Evolutionary conservation across 2,888 invertebrate genomes (phyloP).

Genomic region (Calephelis perditalis): DNA sequence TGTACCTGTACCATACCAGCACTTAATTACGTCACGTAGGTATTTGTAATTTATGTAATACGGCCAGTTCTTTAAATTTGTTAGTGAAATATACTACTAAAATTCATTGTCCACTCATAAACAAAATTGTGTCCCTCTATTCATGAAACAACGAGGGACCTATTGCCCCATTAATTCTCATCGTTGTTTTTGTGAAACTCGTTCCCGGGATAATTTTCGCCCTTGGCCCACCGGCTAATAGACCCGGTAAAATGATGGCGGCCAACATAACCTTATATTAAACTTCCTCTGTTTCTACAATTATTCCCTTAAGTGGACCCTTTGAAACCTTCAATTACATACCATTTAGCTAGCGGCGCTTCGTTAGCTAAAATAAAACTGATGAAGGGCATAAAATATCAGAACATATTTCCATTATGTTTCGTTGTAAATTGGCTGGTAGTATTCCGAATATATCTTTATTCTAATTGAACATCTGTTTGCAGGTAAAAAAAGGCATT

Average conservation of each 20-base stretch:
- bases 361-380: slow-evolving; percentile 66
- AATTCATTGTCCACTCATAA: slow-evolving; percentile 51
- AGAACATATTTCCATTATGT: slow-evolving; percentile 58
- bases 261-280: slow-evolving; percentile 67
- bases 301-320: slow-evolving; percentile 74
- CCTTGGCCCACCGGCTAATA: slow-evolving; percentile 67
- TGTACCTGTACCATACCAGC: no score
- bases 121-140: slow-evolving; percentile 35
- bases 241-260: slow-evolving; percentile 54
- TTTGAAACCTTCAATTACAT: slow-evolving; percentile 73
- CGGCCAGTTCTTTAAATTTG: background rate
- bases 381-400: slow-evolving; percentile 67
- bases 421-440: slow-evolving; percentile 23
- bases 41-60: no score
- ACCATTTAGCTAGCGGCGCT: slow-evolving; percentile 65
- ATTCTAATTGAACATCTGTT: no score
- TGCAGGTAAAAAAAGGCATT: no score
- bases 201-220: slow-evolving; percentile 70
- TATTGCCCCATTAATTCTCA: slow-evolving; percentile 70
- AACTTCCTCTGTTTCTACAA: slow-evolving; percentile 71
- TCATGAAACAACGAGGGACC: slow-evolving; percentile 61
- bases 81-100: slow-evolving; percentile 41
- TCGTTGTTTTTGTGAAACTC: slow-evolving; percentile 68
- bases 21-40: no score
- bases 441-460: no score